Evolutionary conservation across 2,797 vertebrate genomes (phyloP).

Genomic region (Perodicticus potto): DNA sequence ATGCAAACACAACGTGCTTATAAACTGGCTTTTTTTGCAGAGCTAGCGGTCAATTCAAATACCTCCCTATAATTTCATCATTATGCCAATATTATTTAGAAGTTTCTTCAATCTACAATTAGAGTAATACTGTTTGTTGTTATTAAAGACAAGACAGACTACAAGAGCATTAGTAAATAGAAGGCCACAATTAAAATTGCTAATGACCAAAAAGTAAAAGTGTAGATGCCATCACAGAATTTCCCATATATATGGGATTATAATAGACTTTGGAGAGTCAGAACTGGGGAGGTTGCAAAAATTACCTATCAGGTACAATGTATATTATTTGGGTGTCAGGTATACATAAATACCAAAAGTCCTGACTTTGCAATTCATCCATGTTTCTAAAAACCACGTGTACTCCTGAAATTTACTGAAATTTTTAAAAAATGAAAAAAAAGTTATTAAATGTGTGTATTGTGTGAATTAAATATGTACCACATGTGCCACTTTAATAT

Average conservation of each 20-base stretch:
- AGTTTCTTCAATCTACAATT: background rate
- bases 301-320: background rate
- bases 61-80: slow-evolving; percentile 14
- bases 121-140: background rate
- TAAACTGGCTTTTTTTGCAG: background rate
- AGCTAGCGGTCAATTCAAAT: background rate
- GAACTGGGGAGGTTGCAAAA: background rate
- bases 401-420: background rate
- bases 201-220: slow-evolving; percentile 81
- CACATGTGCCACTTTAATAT: background rate
- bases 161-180: slow-evolving; percentile 65
- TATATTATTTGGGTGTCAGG: background rate
- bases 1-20: background rate
- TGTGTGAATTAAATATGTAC: background rate
- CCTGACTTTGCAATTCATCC: background rate
- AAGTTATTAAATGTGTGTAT: background rate
- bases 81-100: background rate
- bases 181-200: slow-evolving; percentile 82
- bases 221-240: slow-evolving; percentile 78
- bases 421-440: background rate
- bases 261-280: background rate
- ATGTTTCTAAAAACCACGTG: background rate
- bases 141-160: slow-evolving; percentile 79
- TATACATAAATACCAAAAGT: background rate
- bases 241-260: background rate